Evolutionary conservation across 2,797 vertebrate genomes (phyloP), one percentile per base, ranked within the genome.

Genomic region (Acrossocheilus wenchowensis): DNA sequence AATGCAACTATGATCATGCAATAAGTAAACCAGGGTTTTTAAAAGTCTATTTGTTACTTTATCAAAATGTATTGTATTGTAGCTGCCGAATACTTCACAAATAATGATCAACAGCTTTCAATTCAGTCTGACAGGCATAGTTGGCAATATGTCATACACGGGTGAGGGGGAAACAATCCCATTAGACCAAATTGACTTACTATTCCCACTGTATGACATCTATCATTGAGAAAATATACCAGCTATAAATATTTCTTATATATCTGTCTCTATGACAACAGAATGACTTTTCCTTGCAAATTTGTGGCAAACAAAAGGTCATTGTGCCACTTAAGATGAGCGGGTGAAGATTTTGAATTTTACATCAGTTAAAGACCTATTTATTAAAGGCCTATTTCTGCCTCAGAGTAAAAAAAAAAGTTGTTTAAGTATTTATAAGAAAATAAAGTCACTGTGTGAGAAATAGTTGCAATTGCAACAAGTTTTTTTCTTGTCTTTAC

Each of bases 151-250:
- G 8, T 62, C 39, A 79, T 9, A 17, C 23, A 62, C 23, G 30
- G 74, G 4, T 52, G 48, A 77, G 12, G 8, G 39, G 77, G 36
- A 79, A 79, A 79, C 77, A 62, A 79, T 79, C 77, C 36, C 15
- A 26, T 60, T 78, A 62, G 23, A 26, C 15, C 2, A 4, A 79
- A 62, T 10, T 11, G 39, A 62, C 54, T 78, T 62, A 17, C 36
- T 78, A 10, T 50, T 75, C 34, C 15, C 19, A 34, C 41, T n/a
- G 19, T 19, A 36, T 45, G 75, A 78, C 23, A 62, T 43, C 26
- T 83, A 43, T 48, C 19, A 66, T 62, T 10, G 21, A 23, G 8
- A 77, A 60, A 83, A 83, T 62, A 26, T 64, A 75, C 26, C 19
- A 34, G 69, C 54, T 34, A 50, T 50, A 23, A 48, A 83, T 62